These are phyloP conservation scores for Lutjanus erythropterus DNA, from an alignment of 2,113 vertebrate genomes.

Conservation along the genomic window DNA sequence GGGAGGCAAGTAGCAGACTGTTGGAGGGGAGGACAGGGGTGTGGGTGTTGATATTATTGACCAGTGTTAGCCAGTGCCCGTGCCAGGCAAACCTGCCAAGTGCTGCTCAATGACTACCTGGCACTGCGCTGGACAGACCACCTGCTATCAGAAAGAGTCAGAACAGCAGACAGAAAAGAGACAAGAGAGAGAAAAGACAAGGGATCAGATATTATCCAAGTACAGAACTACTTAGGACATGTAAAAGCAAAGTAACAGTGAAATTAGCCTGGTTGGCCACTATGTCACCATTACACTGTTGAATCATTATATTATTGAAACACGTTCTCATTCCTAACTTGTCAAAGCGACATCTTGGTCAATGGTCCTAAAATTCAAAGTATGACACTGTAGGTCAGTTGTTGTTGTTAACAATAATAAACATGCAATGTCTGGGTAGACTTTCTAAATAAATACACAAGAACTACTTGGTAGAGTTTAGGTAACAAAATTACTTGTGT, in stretches of 20 bases:
- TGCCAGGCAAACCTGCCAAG: slow-evolving; percentile 73
- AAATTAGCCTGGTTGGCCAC: not conserved
- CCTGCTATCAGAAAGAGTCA: slow-evolving; percentile 41
- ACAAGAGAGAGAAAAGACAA: slow-evolving; percentile 22
- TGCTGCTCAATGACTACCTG: slow-evolving; percentile 84
- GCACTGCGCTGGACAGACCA: slow-evolving; percentile 66
- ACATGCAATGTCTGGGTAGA: too few relatives aligned
- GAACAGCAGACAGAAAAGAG: slow-evolving; percentile 1
- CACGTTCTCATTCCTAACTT: too few relatives aligned
- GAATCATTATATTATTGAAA: not conserved
- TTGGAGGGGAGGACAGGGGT: not conserved
- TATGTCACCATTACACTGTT: not conserved
- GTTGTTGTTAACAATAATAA: too few relatives aligned
- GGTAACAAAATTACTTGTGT: too few relatives aligned
- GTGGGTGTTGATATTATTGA: slow-evolving; percentile 13
- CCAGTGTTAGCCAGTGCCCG: slow-evolving; percentile 77
- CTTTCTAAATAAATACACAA: too few relatives aligned
- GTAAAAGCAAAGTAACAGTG: not conserved
- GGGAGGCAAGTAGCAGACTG: not conserved
- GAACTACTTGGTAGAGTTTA: too few relatives aligned
- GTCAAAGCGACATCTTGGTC: too few relatives aligned
- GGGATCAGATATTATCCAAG: not conserved
- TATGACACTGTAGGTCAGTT: too few relatives aligned
- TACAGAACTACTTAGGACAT: not conserved
- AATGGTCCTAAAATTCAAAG: too few relatives aligned